A percentile compares a stretch with the other conserved stretches of the same genome.
Evolutionary conservation across 2,797 vertebrate species (phyloP).

Genomic region (Chloroceryle inda): DNA sequence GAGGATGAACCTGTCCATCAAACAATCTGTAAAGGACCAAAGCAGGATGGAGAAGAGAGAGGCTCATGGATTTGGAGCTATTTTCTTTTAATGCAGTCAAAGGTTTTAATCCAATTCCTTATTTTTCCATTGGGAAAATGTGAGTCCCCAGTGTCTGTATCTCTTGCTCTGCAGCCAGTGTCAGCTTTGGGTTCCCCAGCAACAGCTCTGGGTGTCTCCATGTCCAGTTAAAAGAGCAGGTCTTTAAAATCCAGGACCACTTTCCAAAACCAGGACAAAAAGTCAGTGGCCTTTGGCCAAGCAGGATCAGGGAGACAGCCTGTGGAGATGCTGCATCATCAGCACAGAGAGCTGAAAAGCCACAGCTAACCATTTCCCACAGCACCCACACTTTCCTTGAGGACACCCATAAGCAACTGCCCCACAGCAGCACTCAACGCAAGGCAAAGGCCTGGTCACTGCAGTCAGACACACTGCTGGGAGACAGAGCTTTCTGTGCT

Average conservation of each 20-base stretch:
- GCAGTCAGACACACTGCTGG: rapidly evolving
- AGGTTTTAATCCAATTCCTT: not conserved
- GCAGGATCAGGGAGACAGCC: not conserved
- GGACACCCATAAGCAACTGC: rapidly evolving
- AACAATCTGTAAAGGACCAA: not conserved
- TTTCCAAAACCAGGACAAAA: not conserved
- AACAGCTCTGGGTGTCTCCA: not conserved
- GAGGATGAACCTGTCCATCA: not conserved
- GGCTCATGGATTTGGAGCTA: not conserved
- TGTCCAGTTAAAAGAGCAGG: not conserved
- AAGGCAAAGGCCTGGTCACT: not conserved
- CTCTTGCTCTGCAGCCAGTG: not conserved
- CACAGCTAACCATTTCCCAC: not conserved
- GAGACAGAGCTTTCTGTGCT: rapidly evolving
- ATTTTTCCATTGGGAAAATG: not conserved
- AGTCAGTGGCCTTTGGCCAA: not conserved
- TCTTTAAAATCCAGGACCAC: not conserved
- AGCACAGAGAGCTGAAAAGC: not conserved
- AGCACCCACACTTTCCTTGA: not conserved
- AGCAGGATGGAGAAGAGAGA: not conserved
- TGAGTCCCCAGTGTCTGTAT: rapidly evolving
- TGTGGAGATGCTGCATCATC: not conserved
- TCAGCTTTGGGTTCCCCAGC: not conserved
- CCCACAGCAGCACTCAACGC: rapidly evolving
- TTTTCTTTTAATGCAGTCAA: not conserved